Evolutionary conservation across 2,888 invertebrate species (phyloP), one percentile per base, ranked within the genome.

Genomic region (Scaeva pyrastri): DNA sequence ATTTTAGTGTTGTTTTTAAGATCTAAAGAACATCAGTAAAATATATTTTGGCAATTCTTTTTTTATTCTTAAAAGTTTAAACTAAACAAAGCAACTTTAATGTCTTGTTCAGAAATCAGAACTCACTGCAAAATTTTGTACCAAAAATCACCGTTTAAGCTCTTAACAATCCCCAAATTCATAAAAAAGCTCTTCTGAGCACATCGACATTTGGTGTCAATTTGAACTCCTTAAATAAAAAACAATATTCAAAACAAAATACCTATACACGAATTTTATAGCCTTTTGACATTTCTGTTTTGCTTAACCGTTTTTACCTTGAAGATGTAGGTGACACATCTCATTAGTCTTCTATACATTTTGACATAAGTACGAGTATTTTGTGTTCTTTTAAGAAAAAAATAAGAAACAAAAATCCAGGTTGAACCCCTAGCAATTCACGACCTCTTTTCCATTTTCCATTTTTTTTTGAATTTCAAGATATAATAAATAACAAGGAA

Each of bases 311-410:
- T 36, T 36, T 31, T 10, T 55, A 48, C 76, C 56, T 78, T 39
- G n/a, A 48, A 66, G 48, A 64, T 64, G 23, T 60, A 73, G 79
- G 58, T 79, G 73, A 43, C 43, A 73, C 68, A 50, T 68, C 26
- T 52, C 66, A 72, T 72, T 60, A 55, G 21, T 58, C 31, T 21
- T 64, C 62, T 14, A 55, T 72, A 19, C 36, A 26, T 14, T 79
- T 41, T 60, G 64, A 64, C 55, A 56, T 14, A 31, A 31, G 31
- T 23, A 14, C 66, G n/a, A n/a, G n/a, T n/a, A n/a, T n/a, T n/a
- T n/a, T 56, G 23, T 56, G 39, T 64, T 19, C 41, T 19, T n/a
- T 16, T 19, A 6, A 23, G 41, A 21, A 21, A 16, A 21, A n/a
- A 19, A 11, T 4, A 50, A 16, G 5, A 21, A 14, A 23, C 19